Conservation (phyloP, 2,888 invertebrate species). For the Limnephilus lunatus region DNA sequence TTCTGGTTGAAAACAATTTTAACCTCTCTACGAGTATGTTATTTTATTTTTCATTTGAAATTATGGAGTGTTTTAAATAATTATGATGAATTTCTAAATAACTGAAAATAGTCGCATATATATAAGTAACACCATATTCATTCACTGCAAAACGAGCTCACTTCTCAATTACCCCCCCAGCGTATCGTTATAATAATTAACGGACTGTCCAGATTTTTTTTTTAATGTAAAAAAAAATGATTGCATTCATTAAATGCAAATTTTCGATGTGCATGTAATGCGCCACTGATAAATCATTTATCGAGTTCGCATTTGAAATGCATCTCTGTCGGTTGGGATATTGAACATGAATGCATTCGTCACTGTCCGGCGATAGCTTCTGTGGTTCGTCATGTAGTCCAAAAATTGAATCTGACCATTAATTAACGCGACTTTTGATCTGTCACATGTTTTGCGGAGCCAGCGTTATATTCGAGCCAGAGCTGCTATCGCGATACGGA, state of each 20-base stretch:
- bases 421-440: constrained; percentile 44
- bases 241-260: not conserved
- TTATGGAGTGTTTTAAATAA: not conserved
- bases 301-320: not conserved
- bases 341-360: constrained; percentile 28
- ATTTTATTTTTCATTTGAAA: not conserved
- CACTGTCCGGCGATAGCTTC: constrained; percentile 28
- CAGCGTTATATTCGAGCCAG: constrained; percentile 16
- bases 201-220: not conserved
- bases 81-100: not conserved
- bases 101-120: not conserved
- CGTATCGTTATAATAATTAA: not conserved
- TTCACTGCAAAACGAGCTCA: not conserved
- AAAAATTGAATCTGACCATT: constrained; percentile 21
- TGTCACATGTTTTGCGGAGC: constrained; percentile 44
- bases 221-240: not conserved
- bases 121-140: not conserved
- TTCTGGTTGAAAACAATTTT: not conserved
- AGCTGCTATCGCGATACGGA: constrained; percentile 52
- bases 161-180: not conserved
- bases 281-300: constrained; percentile 3
- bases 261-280: not conserved
- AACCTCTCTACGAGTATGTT: not conserved
- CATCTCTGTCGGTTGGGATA: not conserved
- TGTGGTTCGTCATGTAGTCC: constrained; percentile 36